Conservation (phyloP, 1,140 invertebrate species). For the Bombus haemorrhoidalis region DNA sequence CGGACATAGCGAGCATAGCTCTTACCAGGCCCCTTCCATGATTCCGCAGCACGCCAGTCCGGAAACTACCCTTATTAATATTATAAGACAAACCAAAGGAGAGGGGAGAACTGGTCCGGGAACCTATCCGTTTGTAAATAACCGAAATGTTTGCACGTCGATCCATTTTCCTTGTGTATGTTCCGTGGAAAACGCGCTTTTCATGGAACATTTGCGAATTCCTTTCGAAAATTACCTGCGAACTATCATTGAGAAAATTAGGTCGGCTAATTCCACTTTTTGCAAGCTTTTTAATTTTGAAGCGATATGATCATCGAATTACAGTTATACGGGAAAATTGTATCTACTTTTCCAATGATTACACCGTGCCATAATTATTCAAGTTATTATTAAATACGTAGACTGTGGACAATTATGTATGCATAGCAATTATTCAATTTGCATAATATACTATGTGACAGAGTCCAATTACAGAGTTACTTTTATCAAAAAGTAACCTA, state of each 20-base stretch:
- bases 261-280: too few species aligned
- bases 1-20: constrained; percentile 82
- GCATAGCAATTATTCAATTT: too few species aligned
- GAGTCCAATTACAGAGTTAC: too few species aligned
- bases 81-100: constrained; percentile 78
- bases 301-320: too few species aligned
- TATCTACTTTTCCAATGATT: too few species aligned
- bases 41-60: constrained; percentile 72
- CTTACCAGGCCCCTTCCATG: constrained; percentile 71
- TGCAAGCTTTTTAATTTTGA: too few species aligned
- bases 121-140: constrained; percentile 74
- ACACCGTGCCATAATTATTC: too few species aligned
- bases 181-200: background rate
- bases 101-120: constrained; percentile 30
- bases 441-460: too few species aligned
- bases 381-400: too few species aligned
- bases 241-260: background rate
- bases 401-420: too few species aligned
- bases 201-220: background rate
- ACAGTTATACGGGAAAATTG: too few species aligned
- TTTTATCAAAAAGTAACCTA: too few species aligned
- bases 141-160: constrained; percentile 72
- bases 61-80: constrained; percentile 82
- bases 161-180: constrained; percentile 28
- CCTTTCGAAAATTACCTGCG: background rate